Base-by-base conservation (phyloP, 64 coral and sea anemone genomes). In the Actinia equina region DNA sequence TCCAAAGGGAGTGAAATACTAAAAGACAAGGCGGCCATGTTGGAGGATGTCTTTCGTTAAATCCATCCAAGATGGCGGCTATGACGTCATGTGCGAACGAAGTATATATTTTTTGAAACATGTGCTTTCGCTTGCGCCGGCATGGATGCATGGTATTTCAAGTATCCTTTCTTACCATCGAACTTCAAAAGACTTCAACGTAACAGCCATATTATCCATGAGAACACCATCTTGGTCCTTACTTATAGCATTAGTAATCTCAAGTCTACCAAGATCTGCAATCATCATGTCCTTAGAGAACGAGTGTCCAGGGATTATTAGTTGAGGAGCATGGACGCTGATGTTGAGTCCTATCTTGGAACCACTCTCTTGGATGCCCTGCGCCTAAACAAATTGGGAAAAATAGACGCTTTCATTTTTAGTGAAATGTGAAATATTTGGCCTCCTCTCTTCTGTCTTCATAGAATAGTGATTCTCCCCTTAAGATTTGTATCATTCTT, bases 331-430 rank as follows among this genome's bases (percentile, higher is more conserved):
- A 59, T 88, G 91, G 20, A 99, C 93, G 22, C 81, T 92, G 67
- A 99, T 83, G 41, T 93, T 95, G 8, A 99, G 89, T 14, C 93
- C 93, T 87, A 99, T 92, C 67, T 99, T 99, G 10, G 91, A 86
- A 45, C 88, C 93, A 61, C 87, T 89, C 53, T 86, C 89, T 64
- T 95, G 93, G 20, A 98, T 89, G 6, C 92, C 71, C 65, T 93
- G 88, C 59, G 91, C 97, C 97, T 99, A 82, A 43, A 89, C 22
- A 22, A 71, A 17, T 14, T 4, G 10, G 22, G 23, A 5, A 27
- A 71, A 71, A 27, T 26, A 71, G 6, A 54, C 27, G 64, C 60
- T 22, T 22, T 37, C 30, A 37, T 37, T 37, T 37, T 37, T 37
- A 0, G 30, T 37, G 30, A 1, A 37, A 37, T 37, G 30, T 37